Evolutionary conservation across 2,113 vertebrate genomes (phyloP).

Genomic region (Parotia lawesii): DNA sequence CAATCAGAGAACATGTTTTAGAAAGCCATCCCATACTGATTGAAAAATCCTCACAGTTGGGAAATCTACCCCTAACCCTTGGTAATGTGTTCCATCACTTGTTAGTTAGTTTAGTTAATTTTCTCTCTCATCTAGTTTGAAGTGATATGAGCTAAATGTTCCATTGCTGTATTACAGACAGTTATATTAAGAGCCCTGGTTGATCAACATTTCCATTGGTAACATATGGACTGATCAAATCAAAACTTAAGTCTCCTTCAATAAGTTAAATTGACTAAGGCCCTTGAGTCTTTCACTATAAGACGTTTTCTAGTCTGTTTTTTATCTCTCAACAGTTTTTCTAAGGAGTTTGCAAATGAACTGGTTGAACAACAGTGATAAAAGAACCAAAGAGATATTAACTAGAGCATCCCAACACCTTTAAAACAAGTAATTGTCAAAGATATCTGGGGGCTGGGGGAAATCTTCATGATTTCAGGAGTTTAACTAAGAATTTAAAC

Average conservation of each 20-base stretch:
- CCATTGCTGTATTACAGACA: background rate
- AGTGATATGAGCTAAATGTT: background rate
- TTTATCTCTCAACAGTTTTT: background rate
- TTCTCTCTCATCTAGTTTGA: background rate
- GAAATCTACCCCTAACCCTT: background rate
- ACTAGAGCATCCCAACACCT: background rate
- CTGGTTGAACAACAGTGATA: background rate
- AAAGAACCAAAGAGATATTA: background rate
- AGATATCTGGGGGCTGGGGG: background rate
- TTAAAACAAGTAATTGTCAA: background rate
- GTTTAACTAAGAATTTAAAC: background rate
- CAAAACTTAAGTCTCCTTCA: background rate
- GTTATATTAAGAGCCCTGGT: background rate
- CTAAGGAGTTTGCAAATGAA: background rate
- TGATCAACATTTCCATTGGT: background rate
- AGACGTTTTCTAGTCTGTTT: background rate
- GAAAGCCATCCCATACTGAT: background rate
- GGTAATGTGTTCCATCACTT: background rate
- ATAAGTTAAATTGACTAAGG: background rate
- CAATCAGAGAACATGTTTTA: background rate
- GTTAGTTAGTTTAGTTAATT: no score
- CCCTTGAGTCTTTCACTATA: background rate
- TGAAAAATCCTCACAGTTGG: background rate
- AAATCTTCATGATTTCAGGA: background rate
- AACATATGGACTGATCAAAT: background rate